A percentile compares a stretch with the other conserved stretches of the same genome.
Conservation (phyloP, 1,140 invertebrate species). For the Zaprionus ornatus region DNA sequence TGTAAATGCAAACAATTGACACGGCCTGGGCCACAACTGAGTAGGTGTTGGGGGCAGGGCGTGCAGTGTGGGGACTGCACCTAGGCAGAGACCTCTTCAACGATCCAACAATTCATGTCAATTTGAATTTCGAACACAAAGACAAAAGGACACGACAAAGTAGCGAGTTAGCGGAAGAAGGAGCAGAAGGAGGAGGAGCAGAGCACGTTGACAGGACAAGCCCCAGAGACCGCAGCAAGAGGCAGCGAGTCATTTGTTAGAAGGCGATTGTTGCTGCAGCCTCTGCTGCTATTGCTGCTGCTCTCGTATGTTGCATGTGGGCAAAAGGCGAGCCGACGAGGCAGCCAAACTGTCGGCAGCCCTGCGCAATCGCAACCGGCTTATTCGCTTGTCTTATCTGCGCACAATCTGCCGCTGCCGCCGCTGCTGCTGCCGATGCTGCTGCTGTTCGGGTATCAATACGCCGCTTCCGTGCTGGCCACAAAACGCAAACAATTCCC, state of each 20-base stretch:
- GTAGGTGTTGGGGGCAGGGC: constrained; percentile 40
- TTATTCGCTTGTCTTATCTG: constrained; percentile 56
- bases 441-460: constrained; percentile 47
- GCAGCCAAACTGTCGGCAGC: constrained; percentile 59
- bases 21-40: constrained; percentile 63
- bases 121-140: constrained; percentile 81
- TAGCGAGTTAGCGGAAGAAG: neutral
- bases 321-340: constrained; percentile 68
- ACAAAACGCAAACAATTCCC: constrained; percentile 69
- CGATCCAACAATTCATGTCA: constrained; percentile 76
- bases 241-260: constrained; percentile 77
- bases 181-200: neutral
- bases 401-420: constrained; percentile 67
- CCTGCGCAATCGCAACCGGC: constrained; percentile 20
- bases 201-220: constrained; percentile 67
- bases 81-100: constrained; percentile 24
- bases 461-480: constrained; percentile 62
- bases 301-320: constrained; percentile 60
- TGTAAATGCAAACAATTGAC: constrained; percentile 82
- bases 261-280: constrained; percentile 74
- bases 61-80: constrained; percentile 5
- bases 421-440: constrained; percentile 41
- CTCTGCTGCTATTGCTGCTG: constrained; percentile 3
- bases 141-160: constrained; percentile 74
- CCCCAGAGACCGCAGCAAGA: constrained; percentile 68